Base-by-base conservation (phyloP, 2,888 invertebrate genomes). In the Scaptomyza cyrtandrae region DNA sequence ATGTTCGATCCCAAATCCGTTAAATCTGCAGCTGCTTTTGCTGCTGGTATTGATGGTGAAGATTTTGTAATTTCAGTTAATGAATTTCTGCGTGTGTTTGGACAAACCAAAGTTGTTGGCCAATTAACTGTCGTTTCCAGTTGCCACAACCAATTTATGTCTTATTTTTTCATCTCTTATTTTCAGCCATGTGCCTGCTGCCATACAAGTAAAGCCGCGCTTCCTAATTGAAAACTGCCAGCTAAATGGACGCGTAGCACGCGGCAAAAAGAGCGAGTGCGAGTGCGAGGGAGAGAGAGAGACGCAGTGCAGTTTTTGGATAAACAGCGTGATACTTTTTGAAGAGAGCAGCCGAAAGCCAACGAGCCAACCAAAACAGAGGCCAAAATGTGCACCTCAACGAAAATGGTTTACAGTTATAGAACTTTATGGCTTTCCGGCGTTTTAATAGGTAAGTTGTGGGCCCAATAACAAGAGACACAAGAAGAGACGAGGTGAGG, bases 391-490 rank as follows among this genome's bases (percentile, higher is more conserved):
- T 85, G 82, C 76, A 82, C 79, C 82, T 75, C 86, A 73, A 88
- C 86, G 71, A 90, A 89, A 89, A 90, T 91, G 90, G 89, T 90
- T 90, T 89, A 90, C 90, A 90, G 90, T 89, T 91, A 90, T 90
- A 91, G 88, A 87, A 86, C 90, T 89, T 87, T 90, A 90, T 91
- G 90, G 88, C 88, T 91, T 86, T 90, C 90, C 89, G 91, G 90
- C 89, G 89, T 91, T 86, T 88, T 90, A 86, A 88, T 90, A 89
- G 90, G 90, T 90, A 74, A 90, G 90, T 86, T 68, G 58, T 85
- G 87, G 64, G 87, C 79, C 71, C 83, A 84, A 77, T 81, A 29
- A 2, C 19, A 24, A 24, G 24, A 24, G 24, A 44, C 16, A 41
- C 41, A 13, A 14, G 31, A 24, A 48, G 45, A 53, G 58, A 53